phyloP scores from a whole-genome alignment of 2,888 invertebrate genomes.

The Cryptus viduatorius region DNA sequence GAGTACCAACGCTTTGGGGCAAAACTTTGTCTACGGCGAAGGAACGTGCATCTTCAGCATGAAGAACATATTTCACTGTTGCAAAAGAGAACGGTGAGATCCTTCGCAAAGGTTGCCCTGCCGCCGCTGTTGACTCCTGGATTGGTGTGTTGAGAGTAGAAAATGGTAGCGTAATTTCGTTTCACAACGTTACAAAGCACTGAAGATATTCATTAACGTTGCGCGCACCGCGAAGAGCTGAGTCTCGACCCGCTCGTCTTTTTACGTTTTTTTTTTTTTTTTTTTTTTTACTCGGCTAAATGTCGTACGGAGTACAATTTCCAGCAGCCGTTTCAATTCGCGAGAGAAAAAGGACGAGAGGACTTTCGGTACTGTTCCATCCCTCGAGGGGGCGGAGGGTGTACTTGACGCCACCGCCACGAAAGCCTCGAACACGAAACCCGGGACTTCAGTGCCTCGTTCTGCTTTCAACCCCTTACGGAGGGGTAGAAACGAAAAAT shows the following conservation, averaged over 20 bases:
- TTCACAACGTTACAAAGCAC: constrained; percentile 53
- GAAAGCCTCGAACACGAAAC: constrained; percentile 13
- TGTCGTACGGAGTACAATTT: constrained; percentile 37
- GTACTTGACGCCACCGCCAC: constrained; percentile 13
- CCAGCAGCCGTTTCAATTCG: constrained; percentile 20
- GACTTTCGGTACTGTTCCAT: constrained; percentile 25
- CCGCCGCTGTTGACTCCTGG: background rate
- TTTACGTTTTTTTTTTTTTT: background rate
- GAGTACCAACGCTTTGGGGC: constrained; percentile 21
- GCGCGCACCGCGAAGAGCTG: background rate
- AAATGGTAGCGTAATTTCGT: constrained; percentile 46
- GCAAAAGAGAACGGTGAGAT: constrained; percentile 23
- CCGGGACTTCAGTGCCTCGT: background rate
- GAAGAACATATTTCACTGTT: constrained; percentile 30
- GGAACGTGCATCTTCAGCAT: constrained; percentile 1
- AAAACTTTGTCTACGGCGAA: constrained; percentile 26
- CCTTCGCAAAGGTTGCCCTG: constrained; percentile 5
- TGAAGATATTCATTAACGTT: constrained; percentile 56
- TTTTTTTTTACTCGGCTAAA: constrained; percentile 25
- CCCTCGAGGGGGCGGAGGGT: background rate
- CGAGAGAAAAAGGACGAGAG: background rate
- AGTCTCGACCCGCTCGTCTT: background rate
- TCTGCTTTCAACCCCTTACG: background rate
- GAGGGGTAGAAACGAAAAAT: constrained; percentile 14
- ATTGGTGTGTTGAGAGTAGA: constrained; percentile 17